These are phyloP conservation scores for Parthenolecanium corni DNA, from an alignment of 2,888 invertebrate genomes.

Conservation along the genomic window DNA sequence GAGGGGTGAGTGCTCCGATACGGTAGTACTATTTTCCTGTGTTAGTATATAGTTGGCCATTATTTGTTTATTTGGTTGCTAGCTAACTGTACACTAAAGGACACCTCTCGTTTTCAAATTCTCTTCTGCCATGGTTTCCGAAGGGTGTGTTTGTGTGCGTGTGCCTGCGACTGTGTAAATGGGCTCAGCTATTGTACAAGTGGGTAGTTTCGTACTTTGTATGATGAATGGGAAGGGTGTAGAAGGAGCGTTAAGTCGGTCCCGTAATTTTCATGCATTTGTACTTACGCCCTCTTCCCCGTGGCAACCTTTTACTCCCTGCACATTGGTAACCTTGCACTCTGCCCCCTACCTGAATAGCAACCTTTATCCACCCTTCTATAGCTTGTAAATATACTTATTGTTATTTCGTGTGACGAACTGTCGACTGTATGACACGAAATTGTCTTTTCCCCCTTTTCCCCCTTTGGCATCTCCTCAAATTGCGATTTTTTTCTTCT, in stretches of 20 bases:
- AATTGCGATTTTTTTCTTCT: no score
- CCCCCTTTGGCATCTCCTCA: no score
- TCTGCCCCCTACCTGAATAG: no score
- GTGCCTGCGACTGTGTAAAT: background rate
- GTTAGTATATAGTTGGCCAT: slow-evolving; percentile 14
- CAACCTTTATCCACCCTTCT: no score
- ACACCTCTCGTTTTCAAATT: background rate
- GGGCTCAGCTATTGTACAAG: background rate
- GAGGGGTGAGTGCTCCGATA: slow-evolving; percentile 1
- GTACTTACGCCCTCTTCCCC: background rate
- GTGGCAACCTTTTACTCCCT: background rate
- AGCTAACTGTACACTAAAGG: slow-evolving; percentile 23
- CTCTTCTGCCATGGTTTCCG: no score
- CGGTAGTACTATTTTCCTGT: slow-evolving; percentile 8
- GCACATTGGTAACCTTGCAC: no score
- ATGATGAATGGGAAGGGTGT: background rate
- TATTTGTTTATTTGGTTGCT: slow-evolving; percentile 28
- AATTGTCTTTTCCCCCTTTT: no score
- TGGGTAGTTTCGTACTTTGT: background rate
- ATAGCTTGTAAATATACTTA: no score
- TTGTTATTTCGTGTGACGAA: slow-evolving; percentile 13
- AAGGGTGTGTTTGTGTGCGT: background rate
- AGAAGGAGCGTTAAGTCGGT: background rate
- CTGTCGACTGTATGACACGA: slow-evolving; percentile 15
- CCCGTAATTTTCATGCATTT: background rate